Evolutionary conservation across 2,113 vertebrate species (phyloP), one percentile per base, ranked within the genome.

Genomic region (Lynx canadensis): DNA sequence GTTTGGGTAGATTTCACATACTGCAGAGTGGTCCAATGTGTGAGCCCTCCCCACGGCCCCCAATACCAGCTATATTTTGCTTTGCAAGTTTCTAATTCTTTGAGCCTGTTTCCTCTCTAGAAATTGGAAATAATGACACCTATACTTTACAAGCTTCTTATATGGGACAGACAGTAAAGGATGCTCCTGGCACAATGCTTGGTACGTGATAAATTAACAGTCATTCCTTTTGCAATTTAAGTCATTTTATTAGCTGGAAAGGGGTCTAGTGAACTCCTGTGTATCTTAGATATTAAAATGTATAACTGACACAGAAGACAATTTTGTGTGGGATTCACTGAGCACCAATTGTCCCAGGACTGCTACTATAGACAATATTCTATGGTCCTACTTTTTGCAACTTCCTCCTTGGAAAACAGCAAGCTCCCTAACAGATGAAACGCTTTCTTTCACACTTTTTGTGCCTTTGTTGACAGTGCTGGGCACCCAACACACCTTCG

Each of bases 101-200:
- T 38, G 48, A 76, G 78, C 50, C 80, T 84, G 71, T 63, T 65
- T 96, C 27, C 50, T 90, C 50, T 79, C 88, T 41, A 41, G 36
- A 82, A 66, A 19, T 27, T 14, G 41, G 73, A 87, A 79, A 50
- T 12, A 79, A 16, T 36, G n/a, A 9, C 25, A 55, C 12, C 68
- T 85, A 19, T 76, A 38, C 57, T n/a, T 91, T 19, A 57, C 10
- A 36, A 1, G 3, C 16, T 63, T 45, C 95, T 94, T 83, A 52
- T 25, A 76, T 55, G 33, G 78, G 14, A 74, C 45, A 87, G 38
- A 69, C 33, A 84, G 83, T 25, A 79, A 79, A 92, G n/a, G 11
- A 60, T 1, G 7, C 14, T 66, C 52, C 63, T 12, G 78, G 33
- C 25, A 86, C 38, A 45, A 55, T 3, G 21, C 60, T 48, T n/a